Evolutionary conservation across 2,888 invertebrate genomes (phyloP), one percentile per base, ranked within the genome.

Genomic region (Hirudinaria manillensis): DNA sequence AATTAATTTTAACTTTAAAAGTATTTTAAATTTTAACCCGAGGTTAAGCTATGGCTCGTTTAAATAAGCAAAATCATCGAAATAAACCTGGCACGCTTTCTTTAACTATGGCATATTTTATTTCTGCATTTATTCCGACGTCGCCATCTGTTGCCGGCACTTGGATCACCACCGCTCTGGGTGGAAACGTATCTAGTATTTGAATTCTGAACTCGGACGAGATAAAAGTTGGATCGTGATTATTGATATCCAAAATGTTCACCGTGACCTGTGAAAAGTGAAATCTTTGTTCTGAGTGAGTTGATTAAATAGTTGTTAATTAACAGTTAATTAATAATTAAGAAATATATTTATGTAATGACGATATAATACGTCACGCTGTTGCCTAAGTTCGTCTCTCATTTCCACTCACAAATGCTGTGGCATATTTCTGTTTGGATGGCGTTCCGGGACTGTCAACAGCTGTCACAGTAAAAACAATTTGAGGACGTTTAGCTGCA

Each of bases 91-190:
- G 87, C 75, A 89, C 89, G 67, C 78, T 90, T 76, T 91, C 91
- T 3, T 87, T 86, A 10, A 89, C 85, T 71, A 94, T 93, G 51
- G 86, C 88, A 83, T 93, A 96, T 75, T 88, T 88, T 51, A 95
- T 89, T 78, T 90, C 89, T 10, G 91, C 92, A 82, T 92, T 92
- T 10, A 89, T 82, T 0, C 92, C 93, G 74, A 90, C 89, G 81
- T 96, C 95, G 32, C 88, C 88, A 81, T 94, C 94, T 24, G 89
- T 89, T 0, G 94, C 94, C 78, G 90, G 88, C 0, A 95, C 85
- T 80, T 93, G 91, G 19, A 94, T 84, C 72, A 95, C 89, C 0
- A 92, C 91, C 0, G 93, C 92, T 82, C 90, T 89, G 27, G 92
- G 85, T 19, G 91, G 89, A 27, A 85, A 83, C 84, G 93, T 93